Conservation (phyloP, 37 sponge, comb jelly and placozoan species). For the Beroe ovata region DNA sequence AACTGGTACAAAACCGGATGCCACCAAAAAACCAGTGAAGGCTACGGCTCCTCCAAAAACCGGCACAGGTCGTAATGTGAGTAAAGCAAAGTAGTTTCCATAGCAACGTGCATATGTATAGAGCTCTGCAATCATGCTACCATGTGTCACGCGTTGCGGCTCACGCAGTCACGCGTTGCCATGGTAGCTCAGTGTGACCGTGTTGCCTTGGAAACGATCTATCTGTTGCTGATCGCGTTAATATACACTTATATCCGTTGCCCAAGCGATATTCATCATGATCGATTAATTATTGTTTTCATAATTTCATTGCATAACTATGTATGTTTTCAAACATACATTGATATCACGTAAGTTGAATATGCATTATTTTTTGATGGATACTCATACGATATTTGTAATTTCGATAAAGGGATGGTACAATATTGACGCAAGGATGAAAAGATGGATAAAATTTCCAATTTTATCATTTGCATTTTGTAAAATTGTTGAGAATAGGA, state of each 20-base stretch:
- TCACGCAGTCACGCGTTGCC: neutral
- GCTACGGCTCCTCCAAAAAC: constrained; percentile 59
- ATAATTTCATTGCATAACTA: neutral
- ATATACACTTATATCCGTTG: neutral
- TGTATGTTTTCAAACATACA: no score
- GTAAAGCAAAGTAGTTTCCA: constrained; percentile 12
- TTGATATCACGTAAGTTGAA: no score
- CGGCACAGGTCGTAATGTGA: constrained; percentile 63
- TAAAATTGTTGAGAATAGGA: neutral
- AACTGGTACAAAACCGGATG: constrained; percentile 38
- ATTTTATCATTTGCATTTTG: neutral
- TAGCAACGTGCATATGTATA: neutral
- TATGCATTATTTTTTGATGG: no score
- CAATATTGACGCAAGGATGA: neutral
- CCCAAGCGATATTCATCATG: neutral
- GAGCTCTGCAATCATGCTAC: neutral
- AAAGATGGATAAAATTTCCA: neutral
- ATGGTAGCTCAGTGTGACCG: neutral
- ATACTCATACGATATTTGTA: no score
- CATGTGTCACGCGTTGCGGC: neutral
- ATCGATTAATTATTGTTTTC: neutral
- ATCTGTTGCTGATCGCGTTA: neutral
- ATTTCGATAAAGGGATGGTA: neutral
- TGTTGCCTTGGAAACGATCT: neutral
- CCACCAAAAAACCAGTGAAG: constrained; percentile 59